These are phyloP conservation scores for Linnaemya vulpina DNA, from an alignment of 2,888 invertebrate species.

Conservation along the genomic window DNA sequence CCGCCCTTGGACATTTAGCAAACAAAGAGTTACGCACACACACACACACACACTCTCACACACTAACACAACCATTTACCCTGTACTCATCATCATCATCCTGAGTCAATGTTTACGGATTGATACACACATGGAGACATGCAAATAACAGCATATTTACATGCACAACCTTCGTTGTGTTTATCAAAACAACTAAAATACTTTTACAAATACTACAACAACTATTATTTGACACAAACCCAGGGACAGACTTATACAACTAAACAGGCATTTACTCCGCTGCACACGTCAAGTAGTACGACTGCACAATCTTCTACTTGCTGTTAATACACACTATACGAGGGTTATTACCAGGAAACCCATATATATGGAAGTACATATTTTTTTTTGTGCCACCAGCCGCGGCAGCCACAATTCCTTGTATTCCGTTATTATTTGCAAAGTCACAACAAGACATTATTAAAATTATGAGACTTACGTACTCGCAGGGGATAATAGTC, in stretches of 20 bases:
- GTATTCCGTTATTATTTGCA: too few relatives aligned
- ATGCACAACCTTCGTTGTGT: constrained; percentile 74
- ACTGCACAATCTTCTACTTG: not conserved
- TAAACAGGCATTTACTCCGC: not conserved
- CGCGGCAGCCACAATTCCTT: too few relatives aligned
- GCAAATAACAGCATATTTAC: constrained; percentile 39
- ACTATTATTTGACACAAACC: constrained; percentile 45
- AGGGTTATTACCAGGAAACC: not conserved
- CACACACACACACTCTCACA: too few relatives aligned
- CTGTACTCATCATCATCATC: constrained; percentile 6
- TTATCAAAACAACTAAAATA: constrained; percentile 69
- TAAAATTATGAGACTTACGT: too few relatives aligned
- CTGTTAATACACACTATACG: constrained; percentile 37
- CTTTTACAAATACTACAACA: constrained; percentile 42
- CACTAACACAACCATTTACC: constrained; percentile 5
- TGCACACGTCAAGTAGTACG: constrained; percentile 2
- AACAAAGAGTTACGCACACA: not conserved
- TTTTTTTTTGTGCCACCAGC: too few relatives aligned
- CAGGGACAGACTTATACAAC: not conserved
- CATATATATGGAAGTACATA: too few relatives aligned
- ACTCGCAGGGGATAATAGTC: too few relatives aligned
- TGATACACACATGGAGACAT: not conserved
- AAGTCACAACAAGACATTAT: too few relatives aligned
- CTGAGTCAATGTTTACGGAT: not conserved
- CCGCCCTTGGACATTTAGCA: not conserved